Conservation (phyloP, 1,140 invertebrate genomes). For the Bombus confusus region DNA sequence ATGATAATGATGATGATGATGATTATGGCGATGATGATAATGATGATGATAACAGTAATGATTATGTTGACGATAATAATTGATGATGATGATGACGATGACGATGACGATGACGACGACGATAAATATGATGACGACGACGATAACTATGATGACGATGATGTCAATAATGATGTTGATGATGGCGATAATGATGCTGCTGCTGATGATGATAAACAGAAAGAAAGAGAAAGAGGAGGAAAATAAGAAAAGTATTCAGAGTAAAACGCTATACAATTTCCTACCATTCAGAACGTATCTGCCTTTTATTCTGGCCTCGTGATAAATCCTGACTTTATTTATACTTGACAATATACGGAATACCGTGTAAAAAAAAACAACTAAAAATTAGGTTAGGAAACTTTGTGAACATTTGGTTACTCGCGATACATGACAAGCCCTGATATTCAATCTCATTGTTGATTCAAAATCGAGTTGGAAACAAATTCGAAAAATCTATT, state of each 20-base stretch:
- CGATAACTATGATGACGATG: neutral
- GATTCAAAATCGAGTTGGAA: constrained; percentile 2
- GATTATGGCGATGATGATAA: too few species aligned
- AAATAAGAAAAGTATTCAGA: constrained; percentile 3
- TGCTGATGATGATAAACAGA: neutral
- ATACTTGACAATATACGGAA: constrained; percentile 63
- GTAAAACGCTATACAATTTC: constrained; percentile 48
- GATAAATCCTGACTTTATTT: constrained; percentile 66
- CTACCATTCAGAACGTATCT: constrained; percentile 62
- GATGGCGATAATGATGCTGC: neutral
- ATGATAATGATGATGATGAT: neutral
- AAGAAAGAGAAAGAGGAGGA: too few species aligned
- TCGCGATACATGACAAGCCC: constrained; percentile 16
- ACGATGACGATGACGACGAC: too few species aligned
- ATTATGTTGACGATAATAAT: neutral
- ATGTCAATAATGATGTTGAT: neutral
- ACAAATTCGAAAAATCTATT: neutral
- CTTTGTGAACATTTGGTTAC: constrained; percentile 51
- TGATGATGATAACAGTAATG: neutral
- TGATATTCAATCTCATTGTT: neutral
- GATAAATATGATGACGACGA: neutral
- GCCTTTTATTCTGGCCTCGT: constrained; percentile 66
- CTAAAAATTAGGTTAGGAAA: constrained; percentile 61
- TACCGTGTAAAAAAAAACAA: constrained; percentile 50
- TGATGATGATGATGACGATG: neutral